Evolutionary conservation across 1,140 invertebrate genomes (phyloP), one percentile per base, ranked within the genome.

Genomic region (Drosophila rhopaloa): DNA sequence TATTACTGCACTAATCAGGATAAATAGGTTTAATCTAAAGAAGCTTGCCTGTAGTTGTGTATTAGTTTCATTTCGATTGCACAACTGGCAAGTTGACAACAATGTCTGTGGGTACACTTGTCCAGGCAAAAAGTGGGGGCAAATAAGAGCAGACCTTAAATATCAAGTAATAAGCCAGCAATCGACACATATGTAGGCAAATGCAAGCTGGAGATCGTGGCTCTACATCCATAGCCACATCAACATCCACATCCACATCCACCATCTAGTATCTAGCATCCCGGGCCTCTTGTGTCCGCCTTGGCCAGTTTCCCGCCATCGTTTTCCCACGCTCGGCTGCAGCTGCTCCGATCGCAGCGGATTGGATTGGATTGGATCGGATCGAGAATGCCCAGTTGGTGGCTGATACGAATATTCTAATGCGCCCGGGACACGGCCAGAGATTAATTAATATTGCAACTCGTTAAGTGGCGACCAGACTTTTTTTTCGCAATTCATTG

Each of bases 391-490:
- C 74, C 73, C 74, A 77, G 44, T 68, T 60, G 62, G 43, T 59
- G 53, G 55, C 61, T 41, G 58, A 58, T 75, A 57, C 71, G 13
- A 65, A 55, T 76, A 76, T 76, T 76, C 61, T 76, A 76, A 76
- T 76, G 73, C 54, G 73, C 41, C 47, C 48, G 72, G 73, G 61
- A 76, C 73, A 66, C 73, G 72, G 54, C 35, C 51, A 40, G 27
- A 76, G 61, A 76, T 76, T 76, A 76, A 76, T 76, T 76, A 76
- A 76, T 76, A 67, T 71, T 72, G 68, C 65, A 71, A 8, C 70
- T 72, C 40, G 70, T 59, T 73, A 72, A 43, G 61, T 29, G 43
- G 43, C 43, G 14, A 19, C 19, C 27, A 19, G 5, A 7, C 35
- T 50, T 19, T 41, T 65, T 60, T 29, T 65, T 60, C 14, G 65